Conservation (phyloP, 2,113 vertebrate genomes). For the Speoplatyrhinus poulsoni region DNA sequence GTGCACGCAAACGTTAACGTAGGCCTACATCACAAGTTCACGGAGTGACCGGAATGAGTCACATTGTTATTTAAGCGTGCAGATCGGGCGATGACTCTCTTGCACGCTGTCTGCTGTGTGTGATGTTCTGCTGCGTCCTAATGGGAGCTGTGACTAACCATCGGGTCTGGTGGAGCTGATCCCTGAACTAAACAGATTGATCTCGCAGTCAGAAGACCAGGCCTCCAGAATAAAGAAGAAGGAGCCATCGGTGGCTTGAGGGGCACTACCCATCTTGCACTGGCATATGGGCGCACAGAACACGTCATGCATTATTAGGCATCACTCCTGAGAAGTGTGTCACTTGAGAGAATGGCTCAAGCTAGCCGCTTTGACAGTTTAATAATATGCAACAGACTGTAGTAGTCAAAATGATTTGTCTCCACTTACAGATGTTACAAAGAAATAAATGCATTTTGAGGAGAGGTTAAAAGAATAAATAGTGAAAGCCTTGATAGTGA, state of each 20-base stretch:
- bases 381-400: background rate
- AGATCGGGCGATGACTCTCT: conserved; percentile 30
- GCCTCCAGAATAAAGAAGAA: conserved; percentile 27
- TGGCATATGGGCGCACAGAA: background rate
- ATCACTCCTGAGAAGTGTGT: background rate
- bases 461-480: no score
- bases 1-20: background rate
- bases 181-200: conserved; percentile 43
- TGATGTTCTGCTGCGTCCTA: conserved; percentile 25
- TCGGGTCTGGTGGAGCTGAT: conserved; percentile 33
- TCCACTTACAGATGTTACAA: no score
- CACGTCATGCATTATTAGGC: background rate
- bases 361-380: background rate
- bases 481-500: no score
- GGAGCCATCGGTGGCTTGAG: conserved; percentile 3
- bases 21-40: conserved; percentile 27
- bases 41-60: conserved; percentile 49
- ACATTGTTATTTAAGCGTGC: conserved; percentile 39
- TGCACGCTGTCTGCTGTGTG: conserved; percentile 25
- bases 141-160: conserved; percentile 48
- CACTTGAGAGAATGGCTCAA: background rate
- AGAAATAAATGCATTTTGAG: no score
- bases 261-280: background rate
- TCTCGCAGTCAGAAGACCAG: conserved; percentile 20
- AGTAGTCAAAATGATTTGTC: background rate